phyloP scores from a whole-genome alignment of 2,888 invertebrate species.

The Stenurella melanura region DNA sequence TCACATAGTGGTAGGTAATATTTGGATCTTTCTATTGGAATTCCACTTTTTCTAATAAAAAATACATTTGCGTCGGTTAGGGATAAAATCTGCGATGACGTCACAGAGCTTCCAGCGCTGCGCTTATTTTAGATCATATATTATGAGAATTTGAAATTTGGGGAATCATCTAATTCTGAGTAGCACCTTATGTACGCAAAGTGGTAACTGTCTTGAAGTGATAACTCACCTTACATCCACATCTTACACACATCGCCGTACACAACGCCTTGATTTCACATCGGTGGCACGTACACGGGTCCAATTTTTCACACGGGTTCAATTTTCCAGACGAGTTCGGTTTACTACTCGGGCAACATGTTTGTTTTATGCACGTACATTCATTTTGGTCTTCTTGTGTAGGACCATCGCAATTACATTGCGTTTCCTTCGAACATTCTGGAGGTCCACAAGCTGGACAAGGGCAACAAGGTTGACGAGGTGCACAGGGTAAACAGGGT shows the following conservation, averaged over 20 bases:
- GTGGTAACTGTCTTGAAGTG: not conserved
- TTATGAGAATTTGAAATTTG: too few relatives aligned
- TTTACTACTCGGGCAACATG: constrained; percentile 53
- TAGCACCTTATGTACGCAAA: too few relatives aligned
- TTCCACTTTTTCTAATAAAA: too few relatives aligned
- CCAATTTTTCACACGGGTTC: constrained; percentile 51
- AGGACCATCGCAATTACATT: constrained; percentile 16
- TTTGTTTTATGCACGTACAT: constrained; percentile 19
- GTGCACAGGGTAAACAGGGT: not conserved
- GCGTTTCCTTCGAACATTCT: not conserved
- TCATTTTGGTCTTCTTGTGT: constrained; percentile 8
- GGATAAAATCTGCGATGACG: too few relatives aligned
- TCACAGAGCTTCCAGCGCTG: too few relatives aligned
- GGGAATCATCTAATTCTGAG: too few relatives aligned
- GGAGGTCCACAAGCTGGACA: not conserved
- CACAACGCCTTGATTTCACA: constrained; percentile 55
- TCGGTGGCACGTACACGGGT: constrained; percentile 59
- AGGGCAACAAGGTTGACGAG: not conserved
- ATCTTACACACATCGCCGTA: constrained; percentile 57
- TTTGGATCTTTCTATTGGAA: too few relatives aligned
- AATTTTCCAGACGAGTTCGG: too few relatives aligned
- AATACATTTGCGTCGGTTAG: too few relatives aligned
- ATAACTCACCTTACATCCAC: constrained; percentile 60
- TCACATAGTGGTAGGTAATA: too few relatives aligned
- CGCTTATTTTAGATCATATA: too few relatives aligned